phyloP scores from a whole-genome alignment of 2,888 invertebrate species.

The Platycheirus rosarum region DNA sequence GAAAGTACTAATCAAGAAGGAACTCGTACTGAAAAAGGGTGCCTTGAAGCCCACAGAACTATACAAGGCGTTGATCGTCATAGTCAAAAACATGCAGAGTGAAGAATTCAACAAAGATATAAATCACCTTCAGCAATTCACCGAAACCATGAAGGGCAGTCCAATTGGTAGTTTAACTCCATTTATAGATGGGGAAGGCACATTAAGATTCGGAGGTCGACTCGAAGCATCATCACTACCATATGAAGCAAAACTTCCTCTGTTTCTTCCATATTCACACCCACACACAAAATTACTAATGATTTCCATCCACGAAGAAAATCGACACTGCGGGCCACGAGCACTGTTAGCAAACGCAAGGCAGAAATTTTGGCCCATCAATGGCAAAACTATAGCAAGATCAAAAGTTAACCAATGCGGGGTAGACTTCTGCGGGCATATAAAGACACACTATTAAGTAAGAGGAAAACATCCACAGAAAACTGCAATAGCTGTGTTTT shows the following conservation, averaged over 20 bases:
- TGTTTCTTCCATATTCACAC: background rate
- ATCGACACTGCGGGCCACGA: no score
- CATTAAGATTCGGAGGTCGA: background rate
- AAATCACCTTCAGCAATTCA: background rate
- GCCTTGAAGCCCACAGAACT: background rate
- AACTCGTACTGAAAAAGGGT: background rate
- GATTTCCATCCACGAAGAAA: background rate
- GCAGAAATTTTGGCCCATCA: no score
- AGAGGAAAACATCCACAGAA: no score
- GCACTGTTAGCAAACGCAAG: no score
- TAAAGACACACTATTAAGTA: no score
- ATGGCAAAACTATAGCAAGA: no score
- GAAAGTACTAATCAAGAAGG: background rate
- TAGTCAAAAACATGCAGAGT: background rate
- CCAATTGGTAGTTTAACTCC: background rate
- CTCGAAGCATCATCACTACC: background rate
- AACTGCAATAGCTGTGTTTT: no score
- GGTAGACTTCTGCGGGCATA: no score
- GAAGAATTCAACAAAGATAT: background rate
- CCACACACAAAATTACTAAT: background rate
- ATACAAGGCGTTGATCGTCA: background rate
- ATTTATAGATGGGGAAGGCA: no score
- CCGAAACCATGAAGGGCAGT: background rate
- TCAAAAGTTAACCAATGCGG: no score
- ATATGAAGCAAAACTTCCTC: slow-evolving; percentile 4